phyloP scores from a whole-genome alignment of 2,113 vertebrate species.

The Alligator sinensis region DNA sequence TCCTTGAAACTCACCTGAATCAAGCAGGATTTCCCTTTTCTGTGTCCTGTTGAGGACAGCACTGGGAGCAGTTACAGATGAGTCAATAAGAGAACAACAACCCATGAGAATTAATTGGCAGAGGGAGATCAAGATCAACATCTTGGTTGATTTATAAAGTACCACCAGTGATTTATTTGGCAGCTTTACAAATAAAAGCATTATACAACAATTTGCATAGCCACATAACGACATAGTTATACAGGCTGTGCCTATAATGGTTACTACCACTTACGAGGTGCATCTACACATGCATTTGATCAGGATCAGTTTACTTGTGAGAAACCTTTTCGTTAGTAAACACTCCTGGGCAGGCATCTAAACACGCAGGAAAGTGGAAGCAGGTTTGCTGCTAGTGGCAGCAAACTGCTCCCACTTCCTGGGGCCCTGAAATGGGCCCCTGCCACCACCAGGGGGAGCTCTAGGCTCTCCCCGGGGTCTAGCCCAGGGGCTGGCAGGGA shows the following conservation, averaged over 20 bases:
- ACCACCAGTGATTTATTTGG: fast-evolving
- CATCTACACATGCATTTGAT: too few relatives aligned
- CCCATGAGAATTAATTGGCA: background rate
- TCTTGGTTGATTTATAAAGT: constrained; percentile 1
- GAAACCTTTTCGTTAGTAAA: too few relatives aligned
- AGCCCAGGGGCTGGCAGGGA: too few relatives aligned
- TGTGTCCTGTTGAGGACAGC: background rate
- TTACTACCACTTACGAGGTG: background rate
- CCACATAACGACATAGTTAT: background rate
- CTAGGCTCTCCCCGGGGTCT: too few relatives aligned
- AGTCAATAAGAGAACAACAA: background rate
- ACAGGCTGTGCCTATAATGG: background rate
- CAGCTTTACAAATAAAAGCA: background rate
- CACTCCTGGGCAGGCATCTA: too few relatives aligned
- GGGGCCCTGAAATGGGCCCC: too few relatives aligned
- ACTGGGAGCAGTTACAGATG: background rate
- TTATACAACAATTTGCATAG: background rate
- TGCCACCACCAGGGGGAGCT: too few relatives aligned
- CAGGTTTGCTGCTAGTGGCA: too few relatives aligned
- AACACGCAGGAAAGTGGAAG: too few relatives aligned
- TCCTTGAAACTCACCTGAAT: background rate
- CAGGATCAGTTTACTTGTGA: too few relatives aligned
- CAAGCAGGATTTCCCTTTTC: background rate
- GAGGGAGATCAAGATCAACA: background rate
- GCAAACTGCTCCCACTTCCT: too few relatives aligned